phyloP scores from a whole-genome alignment of 1,140 invertebrate species.

The Trichoplusia ni region DNA sequence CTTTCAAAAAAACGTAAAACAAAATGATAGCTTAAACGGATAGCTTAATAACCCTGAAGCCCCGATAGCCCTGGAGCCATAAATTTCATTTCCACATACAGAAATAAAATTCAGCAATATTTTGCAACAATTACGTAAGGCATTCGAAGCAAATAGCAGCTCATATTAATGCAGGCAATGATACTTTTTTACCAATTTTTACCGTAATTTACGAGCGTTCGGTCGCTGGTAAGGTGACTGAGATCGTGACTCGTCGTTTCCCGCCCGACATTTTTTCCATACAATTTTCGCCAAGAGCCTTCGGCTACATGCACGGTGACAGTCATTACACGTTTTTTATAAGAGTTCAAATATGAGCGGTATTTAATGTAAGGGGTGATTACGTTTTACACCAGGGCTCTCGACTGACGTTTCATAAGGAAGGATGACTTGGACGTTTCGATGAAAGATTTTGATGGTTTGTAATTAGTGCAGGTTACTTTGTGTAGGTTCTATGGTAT shows the following conservation, averaged over 20 bases:
- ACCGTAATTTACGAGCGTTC: slow-evolving; percentile 9
- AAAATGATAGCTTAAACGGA: no score
- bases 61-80: no score
- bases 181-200: slow-evolving; percentile 21
- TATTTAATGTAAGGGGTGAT: neutral
- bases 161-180: neutral
- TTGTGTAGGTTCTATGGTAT: no score
- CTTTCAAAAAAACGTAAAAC: no score
- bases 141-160: neutral
- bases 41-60: no score
- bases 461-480: no score
- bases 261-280: slow-evolving; percentile 18
- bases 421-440: no score
- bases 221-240: slow-evolving; percentile 4
- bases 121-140: slow-evolving; percentile 4
- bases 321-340: slow-evolving; percentile 15
- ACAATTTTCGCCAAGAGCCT: slow-evolving; percentile 15
- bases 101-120: slow-evolving; percentile 8
- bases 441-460: no score
- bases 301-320: slow-evolving; percentile 3
- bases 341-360: neutral
- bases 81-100: neutral
- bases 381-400: neutral
- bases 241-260: slow-evolving; percentile 7
- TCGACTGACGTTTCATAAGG: no score